Conservation (phyloP, 2,888 invertebrate genomes). For the Drosophila prolongata region DNA sequence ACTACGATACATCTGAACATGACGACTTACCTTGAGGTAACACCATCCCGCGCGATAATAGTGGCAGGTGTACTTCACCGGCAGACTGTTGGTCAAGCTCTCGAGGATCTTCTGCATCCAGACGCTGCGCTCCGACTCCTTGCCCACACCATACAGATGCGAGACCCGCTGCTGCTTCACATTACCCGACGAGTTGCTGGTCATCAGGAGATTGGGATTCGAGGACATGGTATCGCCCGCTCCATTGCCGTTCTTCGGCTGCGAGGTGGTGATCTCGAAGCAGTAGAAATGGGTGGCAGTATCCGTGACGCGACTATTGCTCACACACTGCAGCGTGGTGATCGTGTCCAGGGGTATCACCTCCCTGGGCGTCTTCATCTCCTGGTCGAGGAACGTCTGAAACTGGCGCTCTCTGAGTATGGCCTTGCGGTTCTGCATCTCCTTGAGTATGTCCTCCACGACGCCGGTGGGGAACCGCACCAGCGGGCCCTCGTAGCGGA, state of each 20-base stretch:
- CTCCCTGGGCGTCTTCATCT: conserved; percentile 89
- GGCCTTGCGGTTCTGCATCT: conserved; percentile 90
- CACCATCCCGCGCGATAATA: conserved; percentile 93
- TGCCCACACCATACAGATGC: conserved; percentile 84
- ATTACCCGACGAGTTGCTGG: conserved; percentile 81
- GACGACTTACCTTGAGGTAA: conserved; percentile 87
- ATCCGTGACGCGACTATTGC: conserved; percentile 84
- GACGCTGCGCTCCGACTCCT: conserved; percentile 84
- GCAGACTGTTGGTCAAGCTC: conserved; percentile 89
- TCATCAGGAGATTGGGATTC: conserved; percentile 83
- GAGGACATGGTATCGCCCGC: conserved; percentile 63
- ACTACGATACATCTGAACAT: too few species aligned
- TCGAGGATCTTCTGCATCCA: conserved; percentile 94
- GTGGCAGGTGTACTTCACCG: conserved; percentile 89
- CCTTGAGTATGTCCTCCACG: conserved; percentile 90
- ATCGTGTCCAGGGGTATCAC: conserved; percentile 88
- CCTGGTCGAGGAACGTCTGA: conserved; percentile 90
- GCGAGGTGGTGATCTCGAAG: conserved; percentile 83
- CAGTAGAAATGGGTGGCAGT: conserved; percentile 84
- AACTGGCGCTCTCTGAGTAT: conserved; percentile 90
- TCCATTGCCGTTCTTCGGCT: conserved; percentile 77
- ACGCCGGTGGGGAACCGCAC: conserved; percentile 85
- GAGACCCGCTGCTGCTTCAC: conserved; percentile 81
- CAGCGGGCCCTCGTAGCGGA: conserved; percentile 83
- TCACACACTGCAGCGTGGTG: conserved; percentile 84